phyloP scores from a whole-genome alignment of 2,113 vertebrate genomes.

The Urocynchramus pylzowi region DNA sequence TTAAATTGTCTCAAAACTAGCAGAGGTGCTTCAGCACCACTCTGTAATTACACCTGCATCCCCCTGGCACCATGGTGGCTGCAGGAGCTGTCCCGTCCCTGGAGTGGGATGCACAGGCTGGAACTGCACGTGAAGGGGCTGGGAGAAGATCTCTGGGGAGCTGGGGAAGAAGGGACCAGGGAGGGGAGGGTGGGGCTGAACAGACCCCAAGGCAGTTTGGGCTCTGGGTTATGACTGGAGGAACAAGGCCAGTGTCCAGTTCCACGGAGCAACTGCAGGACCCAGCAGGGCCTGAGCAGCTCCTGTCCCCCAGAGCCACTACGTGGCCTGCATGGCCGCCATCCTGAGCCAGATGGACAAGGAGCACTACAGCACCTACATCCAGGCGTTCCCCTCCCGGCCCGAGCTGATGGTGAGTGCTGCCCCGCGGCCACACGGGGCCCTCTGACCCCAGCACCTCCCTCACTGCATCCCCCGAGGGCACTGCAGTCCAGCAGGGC shows the following conservation, averaged over 20 bases:
- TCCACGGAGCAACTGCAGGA: neutral
- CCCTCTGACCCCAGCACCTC: fast-evolving
- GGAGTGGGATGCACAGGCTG: neutral
- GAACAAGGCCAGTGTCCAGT: neutral
- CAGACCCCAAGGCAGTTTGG: neutral
- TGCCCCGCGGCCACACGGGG: fast-evolving
- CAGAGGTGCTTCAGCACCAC: neutral
- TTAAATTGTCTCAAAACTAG: neutral
- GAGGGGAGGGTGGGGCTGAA: fast-evolving
- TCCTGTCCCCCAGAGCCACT: slow-evolving; percentile 41
- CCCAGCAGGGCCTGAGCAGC: neutral
- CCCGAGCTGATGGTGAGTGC: slow-evolving; percentile 57
- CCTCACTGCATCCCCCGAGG: neutral
- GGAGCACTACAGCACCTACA: slow-evolving; percentile 52
- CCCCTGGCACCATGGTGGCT: fast-evolving
- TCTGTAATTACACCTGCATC: neutral
- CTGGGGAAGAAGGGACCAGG: neutral
- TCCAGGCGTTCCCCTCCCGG: slow-evolving; percentile 28
- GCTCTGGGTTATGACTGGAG: fast-evolving
- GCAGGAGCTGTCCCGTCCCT: neutral
- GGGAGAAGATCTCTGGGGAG: neutral
- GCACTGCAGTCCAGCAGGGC: neutral
- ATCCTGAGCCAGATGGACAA: slow-evolving; percentile 67
- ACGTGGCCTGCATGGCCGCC: slow-evolving; percentile 64
- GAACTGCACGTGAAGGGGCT: neutral